phyloP scores from a whole-genome alignment of 2,113 vertebrate genomes.

The cattle (Bos taurus) region ARS-UCD2.0 NC_037338.1:6647501-6648000 shows the following conservation, averaged over 20 bases:
- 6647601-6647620: neutral
- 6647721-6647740: neutral
- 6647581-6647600: neutral
- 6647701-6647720: neutral
- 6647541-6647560: neutral
- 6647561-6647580: neutral
- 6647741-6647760: neutral
- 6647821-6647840: neutral
- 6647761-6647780: neutral
- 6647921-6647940: too few relatives aligned
- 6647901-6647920: too few relatives aligned
- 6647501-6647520: neutral
- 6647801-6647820: neutral
- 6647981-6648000: neutral
- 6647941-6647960: too few relatives aligned
- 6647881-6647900: too few relatives aligned
- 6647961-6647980: neutral
- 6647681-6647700: neutral
- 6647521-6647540: neutral
- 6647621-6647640: neutral
- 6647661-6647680: neutral
- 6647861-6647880: neutral
- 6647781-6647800: neutral
- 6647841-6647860: neutral
- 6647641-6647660: neutral